Percentiles rank a stretch among this genome's conserved stretches.
phyloP scores from a whole-genome alignment of 2,888 invertebrate genomes.

The Harmothoe impar region DNA sequence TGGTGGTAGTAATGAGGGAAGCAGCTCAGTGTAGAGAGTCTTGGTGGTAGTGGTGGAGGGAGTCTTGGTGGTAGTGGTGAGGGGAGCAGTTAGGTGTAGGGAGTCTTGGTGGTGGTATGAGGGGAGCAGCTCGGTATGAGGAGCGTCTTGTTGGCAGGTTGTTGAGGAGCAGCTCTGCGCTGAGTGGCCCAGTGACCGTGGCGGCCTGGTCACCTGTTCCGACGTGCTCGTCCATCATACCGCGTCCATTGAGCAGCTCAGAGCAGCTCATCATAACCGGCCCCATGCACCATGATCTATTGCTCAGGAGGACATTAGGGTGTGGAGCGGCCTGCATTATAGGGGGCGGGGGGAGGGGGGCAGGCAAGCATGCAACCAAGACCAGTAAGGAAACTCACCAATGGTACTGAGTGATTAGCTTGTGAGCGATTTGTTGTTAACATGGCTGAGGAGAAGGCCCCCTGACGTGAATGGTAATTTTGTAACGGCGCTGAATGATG shows the following conservation, averaged over 20 bases:
- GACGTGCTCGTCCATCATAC: background rate
- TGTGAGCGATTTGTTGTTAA: background rate
- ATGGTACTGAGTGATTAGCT: constrained; percentile 2
- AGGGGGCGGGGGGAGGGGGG: background rate
- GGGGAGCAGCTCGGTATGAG: no score
- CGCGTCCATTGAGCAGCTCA: constrained; percentile 28
- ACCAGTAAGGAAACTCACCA: background rate
- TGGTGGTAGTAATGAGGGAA: no score
- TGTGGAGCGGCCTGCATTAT: background rate
- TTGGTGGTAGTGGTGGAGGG: no score
- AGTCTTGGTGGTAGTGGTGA: no score
- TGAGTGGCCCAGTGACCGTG: constrained; percentile 27
- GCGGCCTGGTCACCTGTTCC: constrained; percentile 28
- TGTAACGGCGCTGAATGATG: background rate
- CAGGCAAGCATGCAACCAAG: background rate
- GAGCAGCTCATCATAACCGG: constrained; percentile 4
- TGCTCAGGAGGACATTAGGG: background rate
- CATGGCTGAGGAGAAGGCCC: background rate
- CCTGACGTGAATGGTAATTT: background rate
- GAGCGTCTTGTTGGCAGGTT: background rate
- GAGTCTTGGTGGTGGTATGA: no score
- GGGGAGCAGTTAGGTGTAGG: no score
- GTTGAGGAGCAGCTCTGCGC: background rate
- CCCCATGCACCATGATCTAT: background rate
- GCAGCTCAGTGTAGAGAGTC: no score